Evolutionary conservation across 2,797 vertebrate genomes (phyloP).

Genomic region (Sebastiscus albofasciatus): DNA sequence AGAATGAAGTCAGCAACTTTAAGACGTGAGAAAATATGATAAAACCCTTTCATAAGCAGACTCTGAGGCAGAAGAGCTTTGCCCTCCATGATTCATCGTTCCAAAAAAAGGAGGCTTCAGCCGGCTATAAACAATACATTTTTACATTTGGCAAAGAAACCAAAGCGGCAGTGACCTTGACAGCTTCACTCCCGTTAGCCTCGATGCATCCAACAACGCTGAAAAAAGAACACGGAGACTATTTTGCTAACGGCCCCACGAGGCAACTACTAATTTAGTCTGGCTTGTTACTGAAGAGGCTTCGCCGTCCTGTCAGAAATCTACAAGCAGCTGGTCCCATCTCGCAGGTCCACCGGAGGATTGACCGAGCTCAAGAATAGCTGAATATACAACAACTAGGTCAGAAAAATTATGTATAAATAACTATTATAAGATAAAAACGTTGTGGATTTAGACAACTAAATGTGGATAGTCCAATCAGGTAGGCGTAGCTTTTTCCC

Average conservation of each 20-base stretch:
- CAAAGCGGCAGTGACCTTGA: conserved; percentile 29
- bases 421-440: not conserved
- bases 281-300: conserved; percentile 31
- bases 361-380: conserved; percentile 17
- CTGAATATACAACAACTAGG: conserved; percentile 36
- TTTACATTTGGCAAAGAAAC: conserved; percentile 29
- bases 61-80: not conserved
- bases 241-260: conserved; percentile 18
- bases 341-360: conserved; percentile 13
- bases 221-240: not conserved
- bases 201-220: not conserved
- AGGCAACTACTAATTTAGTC: conserved; percentile 41
- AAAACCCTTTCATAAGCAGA: conserved; percentile 9
- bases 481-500: not conserved
- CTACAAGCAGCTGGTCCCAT: conserved; percentile 14
- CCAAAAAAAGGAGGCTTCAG: not conserved
- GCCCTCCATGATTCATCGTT: not conserved
- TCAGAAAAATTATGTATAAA: not conserved
- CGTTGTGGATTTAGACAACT: not conserved
- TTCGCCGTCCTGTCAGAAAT: conserved; percentile 1
- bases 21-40: not conserved
- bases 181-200: not conserved
- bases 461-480: not conserved
- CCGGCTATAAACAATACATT: conserved; percentile 12
- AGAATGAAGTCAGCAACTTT: conserved; percentile 8